Evolutionary conservation across 2,888 invertebrate species (phyloP).

Genomic region (Platycnemis pennipes): DNA sequence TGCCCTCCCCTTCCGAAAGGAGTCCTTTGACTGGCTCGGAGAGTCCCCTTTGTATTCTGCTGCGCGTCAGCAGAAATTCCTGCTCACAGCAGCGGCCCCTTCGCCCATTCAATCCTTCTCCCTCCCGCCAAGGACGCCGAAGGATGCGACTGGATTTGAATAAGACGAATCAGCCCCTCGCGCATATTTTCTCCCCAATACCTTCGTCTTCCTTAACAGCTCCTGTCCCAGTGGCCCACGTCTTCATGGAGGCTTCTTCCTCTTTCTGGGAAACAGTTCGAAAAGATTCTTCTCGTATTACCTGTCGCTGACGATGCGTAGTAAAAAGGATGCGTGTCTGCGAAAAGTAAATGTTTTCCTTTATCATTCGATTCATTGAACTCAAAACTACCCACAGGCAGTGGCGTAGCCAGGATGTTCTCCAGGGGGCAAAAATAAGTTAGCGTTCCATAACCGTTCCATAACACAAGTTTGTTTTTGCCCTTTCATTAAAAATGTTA

Average conservation of each 20-base stretch:
- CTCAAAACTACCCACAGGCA: no score
- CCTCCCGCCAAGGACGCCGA: neutral
- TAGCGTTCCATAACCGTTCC: no score
- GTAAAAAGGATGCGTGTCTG: no score
- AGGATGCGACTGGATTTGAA: neutral
- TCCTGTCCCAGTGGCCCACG: neutral
- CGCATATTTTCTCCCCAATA: neutral
- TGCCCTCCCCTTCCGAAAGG: neutral
- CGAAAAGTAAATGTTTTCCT: no score
- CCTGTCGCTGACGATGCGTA: neutral
- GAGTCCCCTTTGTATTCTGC: neutral
- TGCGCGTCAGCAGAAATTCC: neutral
- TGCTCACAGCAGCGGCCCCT: neutral
- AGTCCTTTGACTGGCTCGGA: neutral
- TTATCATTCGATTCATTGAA: no score
- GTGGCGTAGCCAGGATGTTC: no score
- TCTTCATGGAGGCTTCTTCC: slow-evolving; percentile 8
- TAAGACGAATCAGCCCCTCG: neutral
- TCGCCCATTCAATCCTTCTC: neutral
- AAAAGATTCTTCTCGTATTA: neutral
- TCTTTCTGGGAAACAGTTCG: neutral
- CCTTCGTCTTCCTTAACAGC: neutral
- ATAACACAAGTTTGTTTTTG: no score
- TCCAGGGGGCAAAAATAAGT: no score
- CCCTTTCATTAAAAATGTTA: no score